Base-by-base conservation (phyloP, 2,888 invertebrate species). In the Clusia tigrina region DNA sequence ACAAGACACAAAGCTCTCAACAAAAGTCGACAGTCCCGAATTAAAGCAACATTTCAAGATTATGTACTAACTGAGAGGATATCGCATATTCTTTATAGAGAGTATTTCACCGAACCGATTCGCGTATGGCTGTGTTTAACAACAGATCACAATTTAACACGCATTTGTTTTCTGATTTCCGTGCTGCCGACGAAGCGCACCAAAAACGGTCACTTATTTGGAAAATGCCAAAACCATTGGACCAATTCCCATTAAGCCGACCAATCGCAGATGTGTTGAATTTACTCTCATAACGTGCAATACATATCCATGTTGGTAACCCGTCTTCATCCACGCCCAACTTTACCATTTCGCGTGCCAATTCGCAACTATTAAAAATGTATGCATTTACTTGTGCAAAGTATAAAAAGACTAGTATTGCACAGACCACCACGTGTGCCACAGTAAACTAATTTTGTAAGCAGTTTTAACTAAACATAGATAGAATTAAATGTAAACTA, bases 251-350 rank as follows among this genome's bases (percentile, higher is more conserved):
- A 74, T 86, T 86, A 20, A 68, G 60, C 0, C 79, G 70, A 1
- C 86, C 85, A 24, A 81, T 73, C 0, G 79, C 83, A 18, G 81
- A 67, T 0, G 86, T 85, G 46, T 82, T 78, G 10, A 83, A 74
- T 2, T 79, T 74, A 68, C 86, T 86, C 71, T 86, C 87, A 1
- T 77, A 78, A 64, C 85, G 83, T 42, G 85, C 82, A 22, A 87
- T 76, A 62, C 87, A 87, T 17, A 85, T 77, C 86, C 86, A 77
- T 42, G 71, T 71, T 10, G 73, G 66, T 25, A 76, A 64, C 55
- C 71, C 71, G 3, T 61, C 55, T 53, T 66, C 65, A 0, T 75
- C 67, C 12, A 75, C 71, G 6, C 74, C 77, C 57, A 75, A 69
- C 1, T 60, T 64, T 9, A 67, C 26, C 51, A 81, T 63, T 66